Percentiles rank a stretch among this genome's conserved stretches.
Evolutionary conservation across 2,888 invertebrate species (phyloP).

Genomic region (Archips crataeganus): DNA sequence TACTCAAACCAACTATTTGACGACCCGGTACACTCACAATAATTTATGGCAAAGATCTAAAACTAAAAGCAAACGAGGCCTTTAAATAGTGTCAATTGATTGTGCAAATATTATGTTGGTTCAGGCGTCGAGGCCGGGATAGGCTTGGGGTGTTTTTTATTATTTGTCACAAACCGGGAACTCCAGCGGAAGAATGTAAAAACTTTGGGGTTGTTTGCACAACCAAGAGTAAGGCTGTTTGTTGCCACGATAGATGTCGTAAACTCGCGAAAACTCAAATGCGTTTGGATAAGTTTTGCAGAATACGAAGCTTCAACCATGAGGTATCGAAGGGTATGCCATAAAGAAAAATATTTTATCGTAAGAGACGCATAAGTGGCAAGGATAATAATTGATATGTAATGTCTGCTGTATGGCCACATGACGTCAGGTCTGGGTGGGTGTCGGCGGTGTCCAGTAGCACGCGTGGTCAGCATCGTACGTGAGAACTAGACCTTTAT

Average conservation of each 20-base stretch:
- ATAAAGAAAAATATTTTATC: no score
- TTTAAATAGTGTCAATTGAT: slow-evolving; percentile 56
- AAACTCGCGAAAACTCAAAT: slow-evolving; percentile 28
- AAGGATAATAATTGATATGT: slow-evolving; percentile 18
- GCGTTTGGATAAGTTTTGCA: slow-evolving; percentile 1
- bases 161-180: slow-evolving; percentile 41
- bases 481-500: slow-evolving; percentile 31
- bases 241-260: slow-evolving; percentile 18
- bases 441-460: slow-evolving; percentile 34
- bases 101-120: slow-evolving; percentile 56
- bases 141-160: slow-evolving; percentile 26
- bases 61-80: slow-evolving; percentile 60
- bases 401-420: slow-evolving; percentile 18
- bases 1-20: slow-evolving; percentile 50
- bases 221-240: slow-evolving; percentile 30
- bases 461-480: slow-evolving; percentile 28
- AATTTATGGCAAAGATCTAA: slow-evolving; percentile 70
- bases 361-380: not conserved
- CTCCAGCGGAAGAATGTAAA: slow-evolving; percentile 47
- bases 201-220: slow-evolving; percentile 44
- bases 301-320: not conserved
- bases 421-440: slow-evolving; percentile 39
- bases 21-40: slow-evolving; percentile 55
- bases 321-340: not conserved
- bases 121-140: slow-evolving; percentile 25